Base-by-base conservation (phyloP, 2,888 invertebrate species). In the Xanthostigma xanthostigma region DNA sequence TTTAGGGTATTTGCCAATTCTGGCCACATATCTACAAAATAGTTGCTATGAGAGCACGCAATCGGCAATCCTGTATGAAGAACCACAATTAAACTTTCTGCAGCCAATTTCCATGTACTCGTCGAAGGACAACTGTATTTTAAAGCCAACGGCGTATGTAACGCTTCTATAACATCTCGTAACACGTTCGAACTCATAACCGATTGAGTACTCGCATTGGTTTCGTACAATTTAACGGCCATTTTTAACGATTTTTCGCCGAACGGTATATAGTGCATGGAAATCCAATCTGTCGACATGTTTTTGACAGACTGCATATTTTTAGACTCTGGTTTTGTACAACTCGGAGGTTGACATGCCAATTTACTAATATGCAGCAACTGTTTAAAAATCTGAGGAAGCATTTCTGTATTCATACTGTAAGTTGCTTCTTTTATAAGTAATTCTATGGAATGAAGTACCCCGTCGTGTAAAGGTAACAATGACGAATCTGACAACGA, bases 1-100 rank as follows among this genome's bases (percentile, higher is more conserved):
- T 96, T 92, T 37, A 97, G 68, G 0, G 91, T 85, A 46, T 76
- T 76, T 0, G 89, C 90, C 49, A 97, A 71, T 57, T 84, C 84
- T 48, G 81, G 78, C 97, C 97, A 97, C 72, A 89, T 84, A 45
- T 74, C 74, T 48, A 74, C 68, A 64, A 87, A 87, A 40, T 77
- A 76, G 53, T 81, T 79, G 37, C 88, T 81, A 58, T 78, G 72
- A 51, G 81, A 80, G 56, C 92, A 76, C 27, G 94, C 94, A 17
- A 95, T 73, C 8, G 93, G 93, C 39, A 97, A 70, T 0, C 92
- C 93, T 1, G 85, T 81, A 54, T 83, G 82, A 51, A 96, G 69
- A 17, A 92, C 80, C 57, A 81, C 74, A 48, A 87, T 73, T 46
- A 92, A 70, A 60, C 85, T 81, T 48, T 78, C 79, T 36, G 88